Evolutionary conservation across 1,140 invertebrate species (phyloP).

Genomic region (Onthophagus taurus): DNA sequence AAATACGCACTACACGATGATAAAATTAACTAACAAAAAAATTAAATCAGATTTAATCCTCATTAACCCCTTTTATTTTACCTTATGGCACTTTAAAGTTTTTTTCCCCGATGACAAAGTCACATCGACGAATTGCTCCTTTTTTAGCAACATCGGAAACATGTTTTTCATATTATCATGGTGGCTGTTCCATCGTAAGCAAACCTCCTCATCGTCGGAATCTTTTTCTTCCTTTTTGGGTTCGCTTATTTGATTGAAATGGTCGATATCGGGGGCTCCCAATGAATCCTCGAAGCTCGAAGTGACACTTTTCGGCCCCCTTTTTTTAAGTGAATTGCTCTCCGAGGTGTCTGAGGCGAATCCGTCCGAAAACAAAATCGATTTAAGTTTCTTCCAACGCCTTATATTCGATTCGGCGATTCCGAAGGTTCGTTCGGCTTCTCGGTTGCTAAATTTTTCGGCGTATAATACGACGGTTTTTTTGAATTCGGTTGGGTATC

Average conservation of each 20-base stretch:
- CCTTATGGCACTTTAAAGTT: slow-evolving; percentile 39
- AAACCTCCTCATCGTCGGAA: slow-evolving; percentile 40
- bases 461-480: slow-evolving; percentile 27
- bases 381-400: slow-evolving; percentile 25
- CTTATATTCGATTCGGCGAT: slow-evolving; percentile 26
- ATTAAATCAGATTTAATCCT: background rate
- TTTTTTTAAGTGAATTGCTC: background rate
- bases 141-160: slow-evolving; percentile 42
- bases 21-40: slow-evolving; percentile 42
- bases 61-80: slow-evolving; percentile 16
- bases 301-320: slow-evolving; percentile 17
- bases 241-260: background rate
- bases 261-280: slow-evolving; percentile 3
- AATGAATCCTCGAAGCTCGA: slow-evolving; percentile 16
- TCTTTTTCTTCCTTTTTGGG: background rate
- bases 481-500: slow-evolving; percentile 28
- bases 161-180: slow-evolving; percentile 57
- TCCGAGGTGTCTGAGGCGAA: background rate
- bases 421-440: slow-evolving; percentile 24
- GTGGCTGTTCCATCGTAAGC: slow-evolving; percentile 63
- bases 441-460: slow-evolving; percentile 23
- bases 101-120: slow-evolving; percentile 46
- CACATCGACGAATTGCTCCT: slow-evolving; percentile 47
- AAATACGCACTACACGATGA: slow-evolving; percentile 58
- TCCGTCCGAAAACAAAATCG: slow-evolving; percentile 7